Percentiles rank a stretch among this genome's conserved stretches.
Evolutionary conservation across 2,113 vertebrate genomes (phyloP).

Genomic region (Strigops habroptila): DNA sequence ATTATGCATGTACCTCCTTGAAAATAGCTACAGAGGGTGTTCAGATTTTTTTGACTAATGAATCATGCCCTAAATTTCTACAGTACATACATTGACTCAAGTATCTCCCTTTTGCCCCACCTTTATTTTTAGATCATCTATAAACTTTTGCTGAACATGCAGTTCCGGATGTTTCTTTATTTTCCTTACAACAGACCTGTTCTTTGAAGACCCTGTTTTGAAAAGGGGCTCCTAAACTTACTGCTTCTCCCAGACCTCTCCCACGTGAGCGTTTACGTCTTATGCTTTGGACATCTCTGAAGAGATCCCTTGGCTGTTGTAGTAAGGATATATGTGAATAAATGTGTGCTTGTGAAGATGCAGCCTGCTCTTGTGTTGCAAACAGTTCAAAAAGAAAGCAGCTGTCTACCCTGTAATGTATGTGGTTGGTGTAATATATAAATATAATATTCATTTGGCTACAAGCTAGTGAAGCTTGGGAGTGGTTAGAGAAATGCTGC

Average conservation of each 20-base stretch:
- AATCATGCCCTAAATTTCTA: slow-evolving; percentile 47
- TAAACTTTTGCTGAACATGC: slow-evolving; percentile 5
- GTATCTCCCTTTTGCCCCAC: slow-evolving; percentile 45
- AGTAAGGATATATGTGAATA: neutral
- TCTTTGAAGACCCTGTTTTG: neutral
- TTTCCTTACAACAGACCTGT: neutral
- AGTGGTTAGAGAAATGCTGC: neutral
- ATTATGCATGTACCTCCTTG: slow-evolving; percentile 52
- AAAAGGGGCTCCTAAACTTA: neutral
- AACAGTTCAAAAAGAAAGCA: neutral
- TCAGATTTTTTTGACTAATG: slow-evolving; percentile 36
- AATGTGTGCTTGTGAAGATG: neutral
- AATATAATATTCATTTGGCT: neutral
- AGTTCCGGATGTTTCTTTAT: neutral
- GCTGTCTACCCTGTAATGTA: neutral
- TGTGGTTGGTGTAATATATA: neutral
- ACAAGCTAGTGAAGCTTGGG: neutral
- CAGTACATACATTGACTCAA: slow-evolving; percentile 39
- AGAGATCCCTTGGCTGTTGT: neutral
- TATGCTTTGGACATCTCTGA: neutral
- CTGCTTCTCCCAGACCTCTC: neutral
- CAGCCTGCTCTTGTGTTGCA: neutral
- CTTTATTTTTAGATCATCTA: slow-evolving; percentile 49
- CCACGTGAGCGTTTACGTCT: neutral
- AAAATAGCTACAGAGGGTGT: slow-evolving; percentile 45